Conservation (phyloP, 2,797 vertebrate species). For the Halcyon chelicuti region DNA sequence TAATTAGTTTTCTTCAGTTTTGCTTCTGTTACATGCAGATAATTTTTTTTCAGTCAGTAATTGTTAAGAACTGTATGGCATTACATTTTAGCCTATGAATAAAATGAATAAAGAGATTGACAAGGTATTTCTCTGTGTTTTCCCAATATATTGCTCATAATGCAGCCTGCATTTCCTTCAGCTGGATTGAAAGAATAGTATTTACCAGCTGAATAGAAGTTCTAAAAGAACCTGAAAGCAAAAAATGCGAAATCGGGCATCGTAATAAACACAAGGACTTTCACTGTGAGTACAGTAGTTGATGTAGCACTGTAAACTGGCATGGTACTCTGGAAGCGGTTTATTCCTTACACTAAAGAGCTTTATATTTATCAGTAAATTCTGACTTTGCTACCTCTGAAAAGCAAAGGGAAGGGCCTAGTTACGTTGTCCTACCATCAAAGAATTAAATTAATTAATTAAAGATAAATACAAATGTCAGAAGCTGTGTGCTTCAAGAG, state of each 20-base stretch:
- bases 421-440: neutral
- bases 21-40: slow-evolving; percentile 79
- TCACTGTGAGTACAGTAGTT: neutral
- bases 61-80: slow-evolving; percentile 75
- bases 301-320: neutral
- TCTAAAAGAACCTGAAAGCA: neutral
- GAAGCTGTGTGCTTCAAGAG: neutral
- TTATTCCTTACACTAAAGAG: neutral
- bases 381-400: neutral
- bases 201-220: neutral
- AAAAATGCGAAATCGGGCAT: neutral
- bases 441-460: neutral
- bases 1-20: slow-evolving; percentile 72
- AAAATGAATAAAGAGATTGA: slow-evolving; percentile 81
- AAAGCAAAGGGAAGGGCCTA: neutral
- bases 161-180: neutral
- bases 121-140: slow-evolving; percentile 38
- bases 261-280: neutral
- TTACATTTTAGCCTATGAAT: slow-evolving; percentile 81
- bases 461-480: neutral
- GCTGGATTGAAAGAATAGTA: neutral
- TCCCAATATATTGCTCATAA: neutral
- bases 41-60: slow-evolving; percentile 68
- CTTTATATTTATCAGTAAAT: neutral
- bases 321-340: neutral